Percentiles rank a stretch among this genome's conserved stretches.
Conservation (phyloP, 2,888 invertebrate species). For the Schizotus pectinicornis region DNA sequence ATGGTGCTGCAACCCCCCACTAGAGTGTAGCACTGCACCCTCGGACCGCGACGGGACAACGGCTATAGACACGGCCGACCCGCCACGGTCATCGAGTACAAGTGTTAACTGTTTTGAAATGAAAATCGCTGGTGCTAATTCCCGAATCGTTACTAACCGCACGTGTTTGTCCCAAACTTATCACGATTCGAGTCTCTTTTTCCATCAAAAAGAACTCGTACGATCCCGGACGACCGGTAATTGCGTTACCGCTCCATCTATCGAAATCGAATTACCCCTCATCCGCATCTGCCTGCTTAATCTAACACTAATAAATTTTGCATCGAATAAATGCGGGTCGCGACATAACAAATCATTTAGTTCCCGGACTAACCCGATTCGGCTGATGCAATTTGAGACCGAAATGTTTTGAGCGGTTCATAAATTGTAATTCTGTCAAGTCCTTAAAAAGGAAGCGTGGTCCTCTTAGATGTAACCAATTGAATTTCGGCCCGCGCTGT, state of each 20-base stretch:
- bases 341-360: slow-evolving; percentile 22
- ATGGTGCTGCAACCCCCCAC: slow-evolving; percentile 89
- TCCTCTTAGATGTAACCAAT: slow-evolving; percentile 18
- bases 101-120: slow-evolving; percentile 55
- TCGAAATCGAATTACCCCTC: slow-evolving; percentile 8
- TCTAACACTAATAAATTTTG: slow-evolving; percentile 14
- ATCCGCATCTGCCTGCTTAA: slow-evolving; percentile 8
- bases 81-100: slow-evolving; percentile 57
- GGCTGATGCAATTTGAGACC: slow-evolving; percentile 34
- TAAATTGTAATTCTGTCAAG: slow-evolving; percentile 35
- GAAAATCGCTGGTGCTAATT: slow-evolving; percentile 17
- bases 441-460: slow-evolving; percentile 15
- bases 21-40: slow-evolving; percentile 70
- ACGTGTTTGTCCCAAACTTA: no score
- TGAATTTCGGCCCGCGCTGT: slow-evolving; percentile 29
- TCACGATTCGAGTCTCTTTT: no score
- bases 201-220: no score
- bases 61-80: slow-evolving; percentile 48
- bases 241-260: slow-evolving; percentile 1
- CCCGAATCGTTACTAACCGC: no score
- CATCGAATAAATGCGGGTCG: slow-evolving; percentile 18
- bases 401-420: slow-evolving; percentile 34
- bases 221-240: no score
- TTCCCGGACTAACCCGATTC: slow-evolving; percentile 23
- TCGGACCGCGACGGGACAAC: slow-evolving; percentile 45